Base-by-base conservation (phyloP, 2,888 invertebrate species). In the Drosophila suboccidentalis region DNA sequence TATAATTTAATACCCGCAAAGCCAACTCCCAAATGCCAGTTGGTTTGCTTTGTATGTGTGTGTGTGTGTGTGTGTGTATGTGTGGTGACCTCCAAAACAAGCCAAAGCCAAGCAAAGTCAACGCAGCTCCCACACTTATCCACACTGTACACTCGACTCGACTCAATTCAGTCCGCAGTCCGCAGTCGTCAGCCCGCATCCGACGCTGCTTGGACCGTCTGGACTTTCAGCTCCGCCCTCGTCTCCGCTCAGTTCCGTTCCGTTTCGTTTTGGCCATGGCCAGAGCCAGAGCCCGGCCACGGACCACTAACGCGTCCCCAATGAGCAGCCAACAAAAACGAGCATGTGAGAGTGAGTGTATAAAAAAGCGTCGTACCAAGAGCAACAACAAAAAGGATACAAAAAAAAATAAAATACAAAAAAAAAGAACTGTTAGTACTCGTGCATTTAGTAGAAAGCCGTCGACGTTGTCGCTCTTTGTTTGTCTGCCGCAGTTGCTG, bases 1-100 rank as follows among this genome's bases (percentile, higher is more conserved):
- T 89, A 89, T 90, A 89, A 89, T 89, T 89, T 89, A 89, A 90
- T 89, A 89, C 89, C 90, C 90, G 88, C 90, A 90, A 89, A 90
- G 89, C 88, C 86, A 90, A 87, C 88, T 90, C 90, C 89, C 89
- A 78, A 86, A 79, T 90, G 89, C 75, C 78, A 67, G 59, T 67
- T 38, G 65, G 57, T 46, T 50, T 53, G 36, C 51, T 53, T 53
- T 47, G 50, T 44, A 13, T 19, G 36, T 49, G 0, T 43, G 46
- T 32, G 22, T n/a, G 29, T 39, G 43, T 50, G 44, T 55, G 46
- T 49, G 54, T 53, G 13, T 50, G 50, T 54, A 55, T 62, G 38
- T 70, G 67, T 64, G 78, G 70, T 78, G 87, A 86, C 85, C 85
- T 87, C 89, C 85, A 86, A 85, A 85, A 84, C 80, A 84, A 72